Percentiles rank a stretch among this genome's conserved stretches.
phyloP scores from a whole-genome alignment of 2,797 vertebrate genomes.

The Bovichtus variegatus region DNA sequence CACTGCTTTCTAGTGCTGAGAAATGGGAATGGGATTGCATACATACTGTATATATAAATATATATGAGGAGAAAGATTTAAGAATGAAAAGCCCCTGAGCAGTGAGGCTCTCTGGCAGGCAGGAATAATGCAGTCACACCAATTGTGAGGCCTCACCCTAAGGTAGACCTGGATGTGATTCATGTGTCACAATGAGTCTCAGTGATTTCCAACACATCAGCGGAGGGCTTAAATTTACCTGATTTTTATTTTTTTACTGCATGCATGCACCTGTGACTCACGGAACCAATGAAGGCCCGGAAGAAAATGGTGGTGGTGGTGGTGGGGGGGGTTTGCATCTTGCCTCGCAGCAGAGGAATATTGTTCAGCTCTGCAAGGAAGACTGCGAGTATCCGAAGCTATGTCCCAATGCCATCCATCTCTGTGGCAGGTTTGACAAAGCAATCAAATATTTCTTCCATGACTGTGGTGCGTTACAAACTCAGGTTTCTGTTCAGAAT shows the following conservation, averaged over 20 bases:
- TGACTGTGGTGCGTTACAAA: no score
- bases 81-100: conserved; percentile 29
- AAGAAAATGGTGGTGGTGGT: neutral
- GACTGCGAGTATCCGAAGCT: neutral
- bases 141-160: conserved; percentile 40
- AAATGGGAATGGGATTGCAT: conserved; percentile 29
- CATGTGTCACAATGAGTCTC: conserved; percentile 45
- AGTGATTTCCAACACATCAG: conserved; percentile 49
- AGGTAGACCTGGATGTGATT: conserved; percentile 44
- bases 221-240: conserved; percentile 37
- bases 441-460: conserved; percentile 1
- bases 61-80: conserved; percentile 1
- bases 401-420: neutral
- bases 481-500: neutral
- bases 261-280: neutral
- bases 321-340: neutral
- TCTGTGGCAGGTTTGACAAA: neutral
- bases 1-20: conserved; percentile 29
- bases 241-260: conserved; percentile 28
- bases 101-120: conserved; percentile 39
- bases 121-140: conserved; percentile 64
- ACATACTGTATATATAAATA: neutral
- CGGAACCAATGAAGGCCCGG: neutral
- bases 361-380: neutral
- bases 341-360: neutral